Evolutionary conservation across 2,888 invertebrate genomes (phyloP), one percentile per base, ranked within the genome.

Genomic region (Oligia fasciuncula): DNA sequence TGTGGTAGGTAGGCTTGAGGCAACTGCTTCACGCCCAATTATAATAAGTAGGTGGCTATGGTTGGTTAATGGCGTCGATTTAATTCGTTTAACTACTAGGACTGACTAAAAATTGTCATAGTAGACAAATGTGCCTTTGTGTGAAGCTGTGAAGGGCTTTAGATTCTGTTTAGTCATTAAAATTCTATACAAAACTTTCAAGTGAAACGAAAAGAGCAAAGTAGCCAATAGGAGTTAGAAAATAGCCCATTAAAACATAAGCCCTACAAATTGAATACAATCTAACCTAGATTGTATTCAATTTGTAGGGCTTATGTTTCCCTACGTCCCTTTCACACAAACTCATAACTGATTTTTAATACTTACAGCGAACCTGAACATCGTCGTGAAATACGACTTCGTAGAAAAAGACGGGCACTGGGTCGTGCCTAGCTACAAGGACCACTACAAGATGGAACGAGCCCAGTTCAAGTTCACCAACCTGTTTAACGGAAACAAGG

Each of bases 381-480:
- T 97, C 88, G 90, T 95, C 29, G 91, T 97, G 69, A 96, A 95
- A 81, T 97, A 97, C 88, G 95, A 96, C 87, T 96, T 92, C 89
- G 92, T 92, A 71, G 95, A 95, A 0, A 89, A 92, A 67, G 90
- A 95, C 77, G 96, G 96, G 0, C 93, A 95, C 93, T 97, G 97
- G 97, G 81, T 91, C 74, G 89, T 96, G 43, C 93, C 94, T 62
- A 89, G 86, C 77, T 95, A 96, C 93, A 96, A 94, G 87, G 95
- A 96, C 88, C 93, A 92, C 86, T 97, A 95, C 93, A 96, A 96
- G 85, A 95, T 97, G 95, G 96, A 96, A 85, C 92, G 92, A 51
- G 97, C 97, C 0, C 94, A 94, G 77, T 97, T 97, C 94, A 96
- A 96, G 87, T 97, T 97, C 91, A 94, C 93, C 85, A 97, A 97